Base-by-base conservation (phyloP, 2,888 invertebrate species). In the Zonitis immaculata region DNA sequence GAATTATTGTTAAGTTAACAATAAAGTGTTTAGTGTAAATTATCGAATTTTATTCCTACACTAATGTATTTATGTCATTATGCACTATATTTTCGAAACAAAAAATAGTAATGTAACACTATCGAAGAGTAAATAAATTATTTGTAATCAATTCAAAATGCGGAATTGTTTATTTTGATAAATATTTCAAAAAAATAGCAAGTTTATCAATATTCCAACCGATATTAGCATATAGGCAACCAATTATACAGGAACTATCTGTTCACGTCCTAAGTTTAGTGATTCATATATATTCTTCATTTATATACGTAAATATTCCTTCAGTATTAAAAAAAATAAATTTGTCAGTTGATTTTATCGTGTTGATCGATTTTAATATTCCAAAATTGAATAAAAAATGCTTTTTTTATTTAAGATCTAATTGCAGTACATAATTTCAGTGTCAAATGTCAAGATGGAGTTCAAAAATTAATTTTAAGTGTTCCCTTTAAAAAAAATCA, bases 21-120 rank as follows among this genome's bases (percentile, higher is more conserved):
- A 56, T 56, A 56, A 56, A 56, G 25, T 50, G 47, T 44, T 52
- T 54, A 54, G 54, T 46, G 54, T 50, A 47, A 51, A 45, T 9
- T 48, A 22, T 20, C 16, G 54, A 11, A 50, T 54, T 54, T 54
- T 54, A 49, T 54, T 54, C 50, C 47, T 42, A 39, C 35, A 49
- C 32, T 47, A 14, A 32, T 49, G 49, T 53, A 14, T 2, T 30
- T 35, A 9, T 35, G 2, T 7, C 16, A 18, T 32, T 7, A 12
- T 32, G 14, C 14, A 14, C 6, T 14, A 32, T 1, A 32, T n/a
- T 12, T 12, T 32, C 32, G 6, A 14, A 30, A 30, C 1, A n/a
- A 7, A 32, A 16, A 18, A n/a, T n/a, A n/a, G n/a, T 6, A 9
- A 35, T 35, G 35, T 35, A 35, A 35, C 18, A 35, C 18, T 1